Evolutionary conservation across 2,888 invertebrate genomes (phyloP).

Genomic region (Volucella zonaria): DNA sequence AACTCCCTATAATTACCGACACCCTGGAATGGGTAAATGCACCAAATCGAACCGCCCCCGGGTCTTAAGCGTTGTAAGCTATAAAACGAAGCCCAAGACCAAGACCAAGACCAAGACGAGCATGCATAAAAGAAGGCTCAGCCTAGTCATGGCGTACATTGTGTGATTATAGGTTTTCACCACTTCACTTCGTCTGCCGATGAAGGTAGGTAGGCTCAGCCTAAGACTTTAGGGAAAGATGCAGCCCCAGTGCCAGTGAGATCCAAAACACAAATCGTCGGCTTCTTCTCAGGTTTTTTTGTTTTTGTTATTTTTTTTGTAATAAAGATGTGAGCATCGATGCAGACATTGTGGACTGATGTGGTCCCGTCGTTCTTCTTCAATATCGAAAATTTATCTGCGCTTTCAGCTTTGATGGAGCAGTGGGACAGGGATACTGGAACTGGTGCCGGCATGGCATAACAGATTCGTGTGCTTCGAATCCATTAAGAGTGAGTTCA

Average conservation of each 20-base stretch:
- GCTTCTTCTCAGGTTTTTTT: conserved; percentile 42
- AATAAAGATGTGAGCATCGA: conserved; percentile 73
- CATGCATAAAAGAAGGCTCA: conserved; percentile 60
- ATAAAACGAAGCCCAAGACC: conserved; percentile 36
- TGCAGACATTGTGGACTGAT: conserved; percentile 71
- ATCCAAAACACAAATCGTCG: conserved; percentile 53
- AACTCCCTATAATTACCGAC: conserved; percentile 83
- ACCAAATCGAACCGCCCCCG: conserved; percentile 81
- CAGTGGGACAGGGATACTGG: conserved; percentile 6
- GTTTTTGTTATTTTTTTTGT: conserved; percentile 44
- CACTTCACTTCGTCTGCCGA: conserved; percentile 5
- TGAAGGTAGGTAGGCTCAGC: conserved; percentile 21
- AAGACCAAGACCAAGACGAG: conserved; percentile 31
- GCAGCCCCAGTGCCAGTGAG: conserved; percentile 9
- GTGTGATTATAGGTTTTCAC: conserved; percentile 60
- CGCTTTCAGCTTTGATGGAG: conserved; percentile 34
- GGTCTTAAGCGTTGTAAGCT: conserved; percentile 72
- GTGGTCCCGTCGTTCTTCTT: conserved; percentile 64
- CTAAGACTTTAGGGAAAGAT: neutral
- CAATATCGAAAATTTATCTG: conserved; percentile 67
- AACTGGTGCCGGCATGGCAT: conserved; percentile 12
- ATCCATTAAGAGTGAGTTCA: conserved; percentile 69
- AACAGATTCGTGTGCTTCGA: conserved; percentile 67
- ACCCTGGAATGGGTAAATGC: conserved; percentile 82
- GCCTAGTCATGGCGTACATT: conserved; percentile 54